These are phyloP conservation scores for Hydrolagus colliei DNA, from an alignment of 2,797 vertebrate genomes.

Conservation along the genomic window DNA sequence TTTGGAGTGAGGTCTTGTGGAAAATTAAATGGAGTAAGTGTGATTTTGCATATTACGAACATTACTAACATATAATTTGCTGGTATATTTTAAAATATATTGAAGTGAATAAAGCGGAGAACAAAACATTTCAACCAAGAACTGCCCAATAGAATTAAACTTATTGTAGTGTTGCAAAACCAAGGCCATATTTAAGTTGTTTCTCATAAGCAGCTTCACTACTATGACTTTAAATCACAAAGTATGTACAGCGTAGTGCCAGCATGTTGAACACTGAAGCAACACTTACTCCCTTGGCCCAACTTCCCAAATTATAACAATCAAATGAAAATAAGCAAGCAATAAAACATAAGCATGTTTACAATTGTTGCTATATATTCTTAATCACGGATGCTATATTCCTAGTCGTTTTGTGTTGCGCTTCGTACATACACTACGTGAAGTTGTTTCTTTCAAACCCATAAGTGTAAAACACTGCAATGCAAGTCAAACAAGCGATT, in stretches of 20 bases:
- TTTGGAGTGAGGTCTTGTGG: background rate
- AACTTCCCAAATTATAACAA: background rate
- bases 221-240: background rate
- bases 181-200: background rate
- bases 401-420: background rate
- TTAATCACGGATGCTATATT: background rate
- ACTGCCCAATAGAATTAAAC: too few species aligned
- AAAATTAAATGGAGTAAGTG: background rate
- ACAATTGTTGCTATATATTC: background rate
- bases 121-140: background rate
- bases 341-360: slow-evolving; percentile 10
- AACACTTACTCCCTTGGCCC: background rate
- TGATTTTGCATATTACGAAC: background rate
- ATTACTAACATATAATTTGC: background rate
- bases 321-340: background rate
- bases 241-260: background rate
- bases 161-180: background rate
- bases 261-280: background rate
- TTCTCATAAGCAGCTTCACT: slow-evolving; percentile 2
- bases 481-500: slow-evolving; percentile 20
- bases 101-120: background rate
- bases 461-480: background rate
- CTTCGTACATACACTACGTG: background rate
- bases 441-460: slow-evolving; percentile 6
- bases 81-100: background rate